Percentiles rank a stretch among this genome's conserved stretches.
Evolutionary conservation across 2,888 invertebrate species (phyloP).

Genomic region (Gortyna flavago): DNA sequence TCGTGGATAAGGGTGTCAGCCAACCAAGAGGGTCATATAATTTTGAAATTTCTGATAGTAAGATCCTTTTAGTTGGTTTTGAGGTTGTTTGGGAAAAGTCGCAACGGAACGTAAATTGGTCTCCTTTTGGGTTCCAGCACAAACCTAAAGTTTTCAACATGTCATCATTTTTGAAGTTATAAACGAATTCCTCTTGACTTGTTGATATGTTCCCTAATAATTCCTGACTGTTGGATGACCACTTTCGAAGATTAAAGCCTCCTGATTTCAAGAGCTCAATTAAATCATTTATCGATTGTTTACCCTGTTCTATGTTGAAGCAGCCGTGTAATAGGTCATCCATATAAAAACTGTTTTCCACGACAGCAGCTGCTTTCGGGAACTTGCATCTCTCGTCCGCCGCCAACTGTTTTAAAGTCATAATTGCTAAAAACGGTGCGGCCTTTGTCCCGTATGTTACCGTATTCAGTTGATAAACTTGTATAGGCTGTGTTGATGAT

Average conservation of each 20-base stretch:
- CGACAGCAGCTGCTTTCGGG: not conserved
- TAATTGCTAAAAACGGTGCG: no score
- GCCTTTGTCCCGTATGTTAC: no score
- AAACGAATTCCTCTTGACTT: not conserved
- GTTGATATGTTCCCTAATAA: not conserved
- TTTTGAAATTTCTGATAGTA: constrained; percentile 15
- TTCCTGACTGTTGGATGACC: not conserved
- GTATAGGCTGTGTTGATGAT: no score
- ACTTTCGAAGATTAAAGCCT: constrained; percentile 18
- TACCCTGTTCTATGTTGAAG: not conserved
- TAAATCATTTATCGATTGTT: not conserved
- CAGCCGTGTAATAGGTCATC: constrained; percentile 16
- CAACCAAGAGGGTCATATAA: constrained; percentile 19
- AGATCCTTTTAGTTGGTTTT: not conserved
- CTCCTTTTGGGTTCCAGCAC: not conserved
- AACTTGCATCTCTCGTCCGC: no score
- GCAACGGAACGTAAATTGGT: not conserved
- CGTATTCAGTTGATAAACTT: not conserved
- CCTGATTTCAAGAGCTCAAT: not conserved
- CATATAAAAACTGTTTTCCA: not conserved
- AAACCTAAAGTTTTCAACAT: no score
- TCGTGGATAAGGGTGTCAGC: not conserved
- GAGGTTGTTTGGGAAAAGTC: not conserved
- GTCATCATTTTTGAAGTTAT: no score
- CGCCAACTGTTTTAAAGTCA: no score